Conservation (phyloP, 2,113 vertebrate genomes). For the Callaeas wilsoni region DNA sequence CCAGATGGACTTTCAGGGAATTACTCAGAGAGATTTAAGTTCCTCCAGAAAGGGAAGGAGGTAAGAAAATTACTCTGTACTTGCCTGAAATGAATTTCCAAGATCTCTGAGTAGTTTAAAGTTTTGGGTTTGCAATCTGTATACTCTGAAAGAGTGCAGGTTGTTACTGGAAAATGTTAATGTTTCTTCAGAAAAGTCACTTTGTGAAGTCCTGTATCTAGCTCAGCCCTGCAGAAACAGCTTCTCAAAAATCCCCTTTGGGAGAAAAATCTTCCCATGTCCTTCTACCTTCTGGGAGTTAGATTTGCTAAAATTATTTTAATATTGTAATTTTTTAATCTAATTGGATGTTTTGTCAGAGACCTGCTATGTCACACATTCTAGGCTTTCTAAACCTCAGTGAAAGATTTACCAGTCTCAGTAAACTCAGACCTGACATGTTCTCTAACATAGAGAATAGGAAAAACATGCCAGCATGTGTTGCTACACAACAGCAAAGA, state of each 20-base stretch:
- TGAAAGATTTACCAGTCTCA: background rate
- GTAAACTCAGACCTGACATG: background rate
- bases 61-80: background rate
- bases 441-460: background rate
- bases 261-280: background rate
- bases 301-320: background rate
- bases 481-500: background rate
- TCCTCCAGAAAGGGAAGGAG: background rate
- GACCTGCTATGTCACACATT: accelerated
- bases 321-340: background rate
- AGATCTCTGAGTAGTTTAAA: background rate
- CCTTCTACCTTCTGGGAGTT: background rate
- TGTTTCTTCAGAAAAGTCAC: background rate
- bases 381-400: background rate
- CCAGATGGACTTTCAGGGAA: background rate
- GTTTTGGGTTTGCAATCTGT: background rate
- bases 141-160: background rate
- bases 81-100: background rate
- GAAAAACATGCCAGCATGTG: background rate
- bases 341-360: background rate
- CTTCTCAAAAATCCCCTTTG: background rate
- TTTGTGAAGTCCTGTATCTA: background rate
- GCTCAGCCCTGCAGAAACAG: background rate
- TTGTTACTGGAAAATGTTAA: background rate
- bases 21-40: background rate